Evolutionary conservation across 1,140 invertebrate genomes (phyloP).

Genomic region (Platyura marginata): DNA sequence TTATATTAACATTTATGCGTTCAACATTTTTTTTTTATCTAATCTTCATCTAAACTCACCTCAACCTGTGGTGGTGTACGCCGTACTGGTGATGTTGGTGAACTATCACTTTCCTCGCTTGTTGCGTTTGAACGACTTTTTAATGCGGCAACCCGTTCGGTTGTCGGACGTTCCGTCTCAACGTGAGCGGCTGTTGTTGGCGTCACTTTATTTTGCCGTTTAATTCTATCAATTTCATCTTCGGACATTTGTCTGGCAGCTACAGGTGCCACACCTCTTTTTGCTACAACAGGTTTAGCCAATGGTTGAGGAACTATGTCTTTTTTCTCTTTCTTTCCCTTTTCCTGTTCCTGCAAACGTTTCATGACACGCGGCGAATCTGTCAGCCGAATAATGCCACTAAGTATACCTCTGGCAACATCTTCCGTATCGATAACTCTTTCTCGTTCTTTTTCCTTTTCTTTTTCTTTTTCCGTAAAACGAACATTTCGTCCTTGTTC

Average conservation of each 20-base stretch:
- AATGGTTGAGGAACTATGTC: constrained; percentile 28
- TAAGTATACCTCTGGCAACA: constrained; percentile 68
- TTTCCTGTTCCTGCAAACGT: constrained; percentile 62
- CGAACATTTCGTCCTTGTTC: constrained; percentile 38
- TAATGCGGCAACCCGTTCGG: constrained; percentile 25
- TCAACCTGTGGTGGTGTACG: constrained; percentile 40
- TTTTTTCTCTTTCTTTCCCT: constrained; percentile 55
- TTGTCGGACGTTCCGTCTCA: constrained; percentile 27
- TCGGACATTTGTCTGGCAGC: constrained; percentile 58
- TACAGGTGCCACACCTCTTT: constrained; percentile 27
- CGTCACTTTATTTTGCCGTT: constrained; percentile 68
- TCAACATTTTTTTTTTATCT: no score
- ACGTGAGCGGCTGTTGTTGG: constrained; percentile 32
- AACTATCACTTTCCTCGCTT: constrained; percentile 27
- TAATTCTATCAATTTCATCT: constrained; percentile 76
- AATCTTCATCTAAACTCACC: constrained; percentile 43
- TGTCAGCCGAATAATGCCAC: constrained; percentile 72
- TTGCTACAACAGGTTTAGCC: constrained; percentile 28
- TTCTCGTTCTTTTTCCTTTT: constrained; percentile 46
- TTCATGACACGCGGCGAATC: constrained; percentile 80
- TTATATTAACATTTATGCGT: no score
- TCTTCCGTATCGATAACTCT: constrained; percentile 77
- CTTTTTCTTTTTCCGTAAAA: constrained; percentile 30
- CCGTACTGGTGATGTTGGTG: constrained; percentile 20
- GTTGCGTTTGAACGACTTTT: constrained; percentile 19